Percentiles rank a stretch among this genome's conserved stretches.
phyloP scores from a whole-genome alignment of 2,113 vertebrate species.

The Sceloporus tristichus region DNA sequence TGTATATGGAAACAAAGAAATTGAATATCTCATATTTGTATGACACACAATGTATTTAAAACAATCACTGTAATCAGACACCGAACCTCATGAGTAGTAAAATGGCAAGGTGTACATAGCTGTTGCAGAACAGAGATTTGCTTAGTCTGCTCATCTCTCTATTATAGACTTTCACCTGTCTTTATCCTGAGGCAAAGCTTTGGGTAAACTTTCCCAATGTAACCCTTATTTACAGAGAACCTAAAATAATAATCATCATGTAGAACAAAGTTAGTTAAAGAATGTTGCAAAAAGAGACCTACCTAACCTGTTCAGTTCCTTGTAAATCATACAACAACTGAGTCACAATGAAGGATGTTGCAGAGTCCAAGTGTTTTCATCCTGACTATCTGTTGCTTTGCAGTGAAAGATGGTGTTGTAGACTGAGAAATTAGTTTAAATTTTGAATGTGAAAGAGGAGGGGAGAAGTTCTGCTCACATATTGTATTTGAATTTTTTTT shows the following conservation, averaged over 20 bases:
- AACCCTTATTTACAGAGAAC: constrained; percentile 21
- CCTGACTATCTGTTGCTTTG: not conserved
- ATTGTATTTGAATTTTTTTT: not conserved
- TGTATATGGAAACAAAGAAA: not conserved
- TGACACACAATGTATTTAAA: not conserved
- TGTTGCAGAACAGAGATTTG: not conserved
- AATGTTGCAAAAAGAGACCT: constrained; percentile 22
- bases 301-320: constrained; percentile 10
- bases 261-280: constrained; percentile 20
- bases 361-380: not conserved
- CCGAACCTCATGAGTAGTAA: not conserved
- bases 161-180: not conserved
- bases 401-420: not conserved
- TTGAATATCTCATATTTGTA: not conserved
- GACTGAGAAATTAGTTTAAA: not conserved
- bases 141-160: not conserved
- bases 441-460: too few relatives aligned
- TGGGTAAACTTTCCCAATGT: not conserved
- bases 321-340: not conserved
- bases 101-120: not conserved
- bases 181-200: constrained; percentile 7
- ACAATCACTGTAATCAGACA: not conserved
- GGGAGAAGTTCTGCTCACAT: not conserved
- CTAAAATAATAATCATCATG: constrained; percentile 6
- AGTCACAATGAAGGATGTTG: constrained; percentile 1